A percentile compares a stretch with the other conserved stretches of the same genome.
Conservation (phyloP, 2,797 vertebrate species). For the Cryptoblepharus egeriae region DNA sequence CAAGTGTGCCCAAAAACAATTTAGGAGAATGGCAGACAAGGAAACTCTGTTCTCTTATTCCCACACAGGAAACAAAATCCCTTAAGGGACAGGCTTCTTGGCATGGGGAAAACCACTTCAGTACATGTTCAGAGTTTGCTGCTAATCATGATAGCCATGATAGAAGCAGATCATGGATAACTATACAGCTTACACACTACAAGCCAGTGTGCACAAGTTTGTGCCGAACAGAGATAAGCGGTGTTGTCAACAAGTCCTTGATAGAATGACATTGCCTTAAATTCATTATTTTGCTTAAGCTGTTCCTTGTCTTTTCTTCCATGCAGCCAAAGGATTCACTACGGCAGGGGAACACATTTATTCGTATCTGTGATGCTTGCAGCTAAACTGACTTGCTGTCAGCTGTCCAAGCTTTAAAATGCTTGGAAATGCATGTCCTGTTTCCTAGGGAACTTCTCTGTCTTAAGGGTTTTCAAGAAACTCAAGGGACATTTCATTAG, state of each 20-base stretch:
- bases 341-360: neutral
- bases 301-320: constrained; percentile 36
- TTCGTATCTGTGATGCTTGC: constrained; percentile 29
- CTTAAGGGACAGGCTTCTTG: neutral
- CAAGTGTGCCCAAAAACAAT: neutral
- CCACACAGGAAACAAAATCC: neutral
- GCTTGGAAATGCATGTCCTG: constrained; percentile 57
- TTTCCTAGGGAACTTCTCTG: constrained; percentile 61
- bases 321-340: neutral
- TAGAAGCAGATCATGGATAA: neutral
- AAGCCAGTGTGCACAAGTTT: neutral
- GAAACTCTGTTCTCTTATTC: constrained; percentile 18
- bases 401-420: constrained; percentile 57
- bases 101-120: neutral
- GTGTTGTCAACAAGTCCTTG: neutral
- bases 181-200: neutral
- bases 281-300: constrained; percentile 55
- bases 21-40: neutral
- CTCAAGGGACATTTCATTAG: constrained; percentile 53
- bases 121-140: neutral
- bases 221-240: neutral
- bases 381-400: constrained; percentile 50
- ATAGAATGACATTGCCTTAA: neutral
- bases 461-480: constrained; percentile 46
- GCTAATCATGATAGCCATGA: neutral